Evolutionary conservation across 2,797 vertebrate genomes (phyloP).

Genomic region (Mormyrops boulengeri): DNA sequence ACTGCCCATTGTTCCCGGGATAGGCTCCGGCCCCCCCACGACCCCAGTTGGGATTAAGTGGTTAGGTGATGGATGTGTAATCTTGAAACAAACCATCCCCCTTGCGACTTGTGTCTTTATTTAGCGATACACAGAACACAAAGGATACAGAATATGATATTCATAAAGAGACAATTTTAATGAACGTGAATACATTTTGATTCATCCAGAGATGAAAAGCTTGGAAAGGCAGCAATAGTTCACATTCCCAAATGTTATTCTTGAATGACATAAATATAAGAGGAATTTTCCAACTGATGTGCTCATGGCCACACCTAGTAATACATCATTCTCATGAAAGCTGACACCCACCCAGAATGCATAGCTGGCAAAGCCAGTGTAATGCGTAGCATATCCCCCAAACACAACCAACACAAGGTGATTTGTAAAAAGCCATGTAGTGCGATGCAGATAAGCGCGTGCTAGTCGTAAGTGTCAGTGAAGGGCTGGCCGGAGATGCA

Average conservation of each 20-base stretch:
- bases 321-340: not conserved
- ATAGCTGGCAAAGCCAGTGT: not conserved
- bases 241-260: not conserved
- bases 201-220: not conserved
- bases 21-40: too few relatives aligned
- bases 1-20: too few relatives aligned
- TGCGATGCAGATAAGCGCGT: not conserved
- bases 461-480: not conserved
- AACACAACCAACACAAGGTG: not conserved
- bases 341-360: not conserved
- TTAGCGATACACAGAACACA: not conserved
- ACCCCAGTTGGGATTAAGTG: too few relatives aligned
- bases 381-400: not conserved
- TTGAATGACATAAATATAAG: not conserved
- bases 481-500: not conserved
- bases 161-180: not conserved
- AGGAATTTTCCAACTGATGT: not conserved
- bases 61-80: not conserved
- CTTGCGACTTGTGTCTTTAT: not conserved
- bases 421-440: not conserved
- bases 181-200: not conserved
- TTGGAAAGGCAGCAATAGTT: not conserved
- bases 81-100: not conserved
- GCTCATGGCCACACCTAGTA: not conserved
- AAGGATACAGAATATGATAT: not conserved